These are phyloP conservation scores for Burhinus oedicnemus DNA, from an alignment of 2,113 vertebrate genomes.

Conservation along the genomic window DNA sequence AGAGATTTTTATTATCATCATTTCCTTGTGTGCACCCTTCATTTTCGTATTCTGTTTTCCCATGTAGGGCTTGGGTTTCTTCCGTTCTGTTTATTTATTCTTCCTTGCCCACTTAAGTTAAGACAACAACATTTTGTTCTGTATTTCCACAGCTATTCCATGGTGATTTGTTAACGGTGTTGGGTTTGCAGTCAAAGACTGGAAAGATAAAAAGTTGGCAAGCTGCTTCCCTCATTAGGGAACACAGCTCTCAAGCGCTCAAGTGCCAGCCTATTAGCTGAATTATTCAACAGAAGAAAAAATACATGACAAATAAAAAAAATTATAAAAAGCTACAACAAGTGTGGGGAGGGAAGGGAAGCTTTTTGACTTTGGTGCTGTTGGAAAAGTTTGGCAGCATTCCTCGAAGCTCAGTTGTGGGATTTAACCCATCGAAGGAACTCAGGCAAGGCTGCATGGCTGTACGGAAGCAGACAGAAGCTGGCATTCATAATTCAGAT, in stretches of 20 bases:
- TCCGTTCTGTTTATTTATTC: background rate
- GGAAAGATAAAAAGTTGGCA: slow-evolving; percentile 49
- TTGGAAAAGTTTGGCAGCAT: background rate
- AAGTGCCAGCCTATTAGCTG: slow-evolving; percentile 22
- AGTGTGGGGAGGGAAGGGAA: background rate
- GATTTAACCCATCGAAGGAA: background rate
- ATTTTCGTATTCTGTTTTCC: background rate
- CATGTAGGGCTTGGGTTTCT: background rate
- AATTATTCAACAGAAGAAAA: slow-evolving; percentile 58
- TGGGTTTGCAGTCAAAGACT: slow-evolving; percentile 33
- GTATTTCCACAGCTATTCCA: background rate
- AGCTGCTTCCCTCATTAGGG: slow-evolving; percentile 56
- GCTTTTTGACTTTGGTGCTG: background rate
- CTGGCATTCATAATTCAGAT: background rate
- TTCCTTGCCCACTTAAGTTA: background rate
- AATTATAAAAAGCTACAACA: background rate
- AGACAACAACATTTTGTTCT: slow-evolving; percentile 29
- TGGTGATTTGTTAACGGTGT: slow-evolving; percentile 22
- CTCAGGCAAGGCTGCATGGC: background rate
- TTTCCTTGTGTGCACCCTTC: background rate
- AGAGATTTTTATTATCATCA: background rate
- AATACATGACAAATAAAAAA: background rate
- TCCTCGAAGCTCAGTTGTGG: background rate
- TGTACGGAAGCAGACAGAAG: background rate
- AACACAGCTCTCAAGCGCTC: background rate